Conservation (phyloP, 2,797 vertebrate genomes). For the Ammospiza maritima region DNA sequence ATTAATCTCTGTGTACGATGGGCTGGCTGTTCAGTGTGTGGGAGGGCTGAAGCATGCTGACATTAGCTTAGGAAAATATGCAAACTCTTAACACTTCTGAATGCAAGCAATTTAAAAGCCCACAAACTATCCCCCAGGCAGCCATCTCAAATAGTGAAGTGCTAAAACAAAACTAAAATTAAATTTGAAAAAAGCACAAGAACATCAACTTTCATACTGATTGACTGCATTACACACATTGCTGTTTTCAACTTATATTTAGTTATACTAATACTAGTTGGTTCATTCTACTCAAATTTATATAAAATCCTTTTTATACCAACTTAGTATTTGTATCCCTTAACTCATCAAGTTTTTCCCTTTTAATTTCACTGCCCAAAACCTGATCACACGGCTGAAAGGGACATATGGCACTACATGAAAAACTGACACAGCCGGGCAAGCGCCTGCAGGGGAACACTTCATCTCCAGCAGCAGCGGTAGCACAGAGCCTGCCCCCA, state of each 20-base stretch:
- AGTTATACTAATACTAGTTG: not conserved
- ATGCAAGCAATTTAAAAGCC: conserved; percentile 29
- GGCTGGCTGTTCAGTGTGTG: not conserved
- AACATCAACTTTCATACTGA: not conserved
- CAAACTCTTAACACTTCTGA: conserved; percentile 42
- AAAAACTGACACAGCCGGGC: not conserved
- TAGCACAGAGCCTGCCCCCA: not conserved
- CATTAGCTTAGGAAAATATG: conserved; percentile 49
- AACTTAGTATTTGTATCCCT: not conserved
- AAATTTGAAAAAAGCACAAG: not conserved
- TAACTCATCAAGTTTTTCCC: not conserved
- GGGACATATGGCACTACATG: not conserved
- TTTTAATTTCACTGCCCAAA: not conserved
- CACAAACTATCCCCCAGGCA: conserved; percentile 11
- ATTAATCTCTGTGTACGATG: not conserved
- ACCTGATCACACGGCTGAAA: not conserved
- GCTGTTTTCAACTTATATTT: not conserved
- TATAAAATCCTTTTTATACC: not conserved
- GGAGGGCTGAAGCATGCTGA: conserved; percentile 24
- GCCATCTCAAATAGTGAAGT: not conserved
- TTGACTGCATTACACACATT: not conserved
- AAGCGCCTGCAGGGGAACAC: conserved; percentile 4
- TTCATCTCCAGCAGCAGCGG: not conserved
- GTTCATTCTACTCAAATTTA: not conserved
- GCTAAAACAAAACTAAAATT: not conserved